A percentile compares a stretch with the other conserved stretches of the same genome.
These are phyloP conservation scores for Hipparchia semele DNA, from an alignment of 2,888 invertebrate genomes.

Conservation along the genomic window DNA sequence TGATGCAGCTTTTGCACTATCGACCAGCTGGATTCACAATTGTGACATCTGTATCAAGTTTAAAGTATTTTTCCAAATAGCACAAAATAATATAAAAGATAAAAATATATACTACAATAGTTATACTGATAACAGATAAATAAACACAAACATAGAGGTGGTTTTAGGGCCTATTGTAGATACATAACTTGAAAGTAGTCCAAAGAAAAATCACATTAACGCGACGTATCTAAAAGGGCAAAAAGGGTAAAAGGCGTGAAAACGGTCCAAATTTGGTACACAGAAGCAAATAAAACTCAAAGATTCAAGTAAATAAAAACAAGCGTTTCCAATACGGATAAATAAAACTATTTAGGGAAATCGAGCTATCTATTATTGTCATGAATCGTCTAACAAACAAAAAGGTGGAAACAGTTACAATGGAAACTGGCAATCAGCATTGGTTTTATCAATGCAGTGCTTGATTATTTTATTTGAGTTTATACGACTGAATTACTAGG, in stretches of 20 bases:
- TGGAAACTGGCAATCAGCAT: neutral
- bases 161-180: too few relatives aligned
- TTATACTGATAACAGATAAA: neutral
- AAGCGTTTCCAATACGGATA: conserved; percentile 12
- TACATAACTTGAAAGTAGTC: conserved; percentile 21
- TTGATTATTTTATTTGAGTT: neutral
- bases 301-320: conserved; percentile 20
- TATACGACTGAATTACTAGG: neutral
- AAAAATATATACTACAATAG: too few relatives aligned
- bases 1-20: too few relatives aligned
- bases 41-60: too few relatives aligned
- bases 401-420: conserved; percentile 10
- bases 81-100: neutral
- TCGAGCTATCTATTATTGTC: conserved; percentile 9
- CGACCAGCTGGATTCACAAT: too few relatives aligned
- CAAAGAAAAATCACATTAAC: conserved; percentile 18
- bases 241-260: conserved; percentile 36
- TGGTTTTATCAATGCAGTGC: neutral
- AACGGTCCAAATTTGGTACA: conserved; percentile 27
- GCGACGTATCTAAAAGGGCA: conserved; percentile 20
- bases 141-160: too few relatives aligned
- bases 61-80: too few relatives aligned
- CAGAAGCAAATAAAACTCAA: conserved; percentile 23
- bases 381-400: conserved; percentile 8
- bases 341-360: conserved; percentile 23